Conservation (phyloP, 2,888 invertebrate genomes). For the Lepidochrysops patricia region DNA sequence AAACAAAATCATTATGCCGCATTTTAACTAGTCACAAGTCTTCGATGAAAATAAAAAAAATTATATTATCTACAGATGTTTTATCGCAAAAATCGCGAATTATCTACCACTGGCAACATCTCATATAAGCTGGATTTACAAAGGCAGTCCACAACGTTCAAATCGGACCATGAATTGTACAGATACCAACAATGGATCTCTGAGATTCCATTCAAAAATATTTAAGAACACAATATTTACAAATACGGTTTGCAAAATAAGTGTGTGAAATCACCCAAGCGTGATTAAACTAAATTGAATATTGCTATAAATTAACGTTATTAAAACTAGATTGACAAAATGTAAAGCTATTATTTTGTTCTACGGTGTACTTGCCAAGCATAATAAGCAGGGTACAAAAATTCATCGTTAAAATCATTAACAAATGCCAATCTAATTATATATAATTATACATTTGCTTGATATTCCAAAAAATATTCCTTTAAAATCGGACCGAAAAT, state of each 20-base stretch:
- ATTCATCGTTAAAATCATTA: background rate
- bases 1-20: no score
- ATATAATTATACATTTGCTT: background rate
- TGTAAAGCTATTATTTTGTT: no score
- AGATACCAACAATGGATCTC: background rate
- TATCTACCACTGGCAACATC: background rate
- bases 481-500: background rate
- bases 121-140: slow-evolving; percentile 1
- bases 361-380: no score
- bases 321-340: no score
- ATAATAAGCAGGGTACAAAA: no score
- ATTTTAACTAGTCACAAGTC: no score
- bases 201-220: background rate
- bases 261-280: background rate
- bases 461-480: background rate
- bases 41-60: background rate
- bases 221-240: background rate
- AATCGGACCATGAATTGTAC: background rate
- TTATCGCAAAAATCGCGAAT: background rate
- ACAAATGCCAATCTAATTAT: background rate
- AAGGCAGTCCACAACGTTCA: background rate
- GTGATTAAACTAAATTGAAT: background rate
- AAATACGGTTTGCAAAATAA: no score
- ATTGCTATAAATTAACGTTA: background rate
- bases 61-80: background rate